Percentiles rank a stretch among this genome's conserved stretches.
Evolutionary conservation across 2,888 invertebrate genomes (phyloP).

Genomic region (Shargacucullia verbasci): DNA sequence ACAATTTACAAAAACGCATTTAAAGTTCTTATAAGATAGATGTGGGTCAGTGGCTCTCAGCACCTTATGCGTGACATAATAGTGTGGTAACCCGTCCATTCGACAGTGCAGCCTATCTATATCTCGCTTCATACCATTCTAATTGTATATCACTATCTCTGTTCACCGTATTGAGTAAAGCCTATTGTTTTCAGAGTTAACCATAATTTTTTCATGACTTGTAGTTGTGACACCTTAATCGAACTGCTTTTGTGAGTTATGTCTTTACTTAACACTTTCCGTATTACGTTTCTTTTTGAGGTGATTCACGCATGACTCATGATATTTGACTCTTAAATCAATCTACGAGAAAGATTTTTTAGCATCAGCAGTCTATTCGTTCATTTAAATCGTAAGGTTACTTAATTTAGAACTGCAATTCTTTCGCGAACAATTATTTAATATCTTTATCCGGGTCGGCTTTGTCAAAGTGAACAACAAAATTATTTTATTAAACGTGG

Average conservation of each 20-base stretch:
- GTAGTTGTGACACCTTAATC: slow-evolving; percentile 22
- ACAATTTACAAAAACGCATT: slow-evolving; percentile 19
- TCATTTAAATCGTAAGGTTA: slow-evolving; percentile 14
- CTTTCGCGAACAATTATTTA: slow-evolving; percentile 1
- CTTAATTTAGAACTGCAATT: background rate
- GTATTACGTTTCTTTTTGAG: too few relatives aligned
- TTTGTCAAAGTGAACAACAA: slow-evolving; percentile 4
- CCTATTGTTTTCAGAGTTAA: slow-evolving; percentile 29
- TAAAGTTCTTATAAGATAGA: slow-evolving; percentile 18
- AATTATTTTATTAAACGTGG: background rate
- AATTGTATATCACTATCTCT: slow-evolving; percentile 28
- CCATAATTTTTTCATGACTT: slow-evolving; percentile 12
- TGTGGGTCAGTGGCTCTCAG: slow-evolving; percentile 51
- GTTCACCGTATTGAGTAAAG: slow-evolving; percentile 22
- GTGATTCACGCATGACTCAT: too few relatives aligned
- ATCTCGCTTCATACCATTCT: slow-evolving; percentile 21
- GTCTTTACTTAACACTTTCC: background rate
- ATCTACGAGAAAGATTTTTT: background rate
- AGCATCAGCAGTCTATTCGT: slow-evolving; percentile 13
- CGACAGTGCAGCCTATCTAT: slow-evolving; percentile 6
- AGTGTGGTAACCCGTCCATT: slow-evolving; percentile 30
- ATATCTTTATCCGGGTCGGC: slow-evolving; percentile 21
- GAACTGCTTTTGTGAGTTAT: slow-evolving; percentile 1
- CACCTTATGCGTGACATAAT: slow-evolving; percentile 46
- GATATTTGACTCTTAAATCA: too few relatives aligned